Conservation (phyloP, 2,113 vertebrate genomes). For the Catagonus wagneri region DNA sequence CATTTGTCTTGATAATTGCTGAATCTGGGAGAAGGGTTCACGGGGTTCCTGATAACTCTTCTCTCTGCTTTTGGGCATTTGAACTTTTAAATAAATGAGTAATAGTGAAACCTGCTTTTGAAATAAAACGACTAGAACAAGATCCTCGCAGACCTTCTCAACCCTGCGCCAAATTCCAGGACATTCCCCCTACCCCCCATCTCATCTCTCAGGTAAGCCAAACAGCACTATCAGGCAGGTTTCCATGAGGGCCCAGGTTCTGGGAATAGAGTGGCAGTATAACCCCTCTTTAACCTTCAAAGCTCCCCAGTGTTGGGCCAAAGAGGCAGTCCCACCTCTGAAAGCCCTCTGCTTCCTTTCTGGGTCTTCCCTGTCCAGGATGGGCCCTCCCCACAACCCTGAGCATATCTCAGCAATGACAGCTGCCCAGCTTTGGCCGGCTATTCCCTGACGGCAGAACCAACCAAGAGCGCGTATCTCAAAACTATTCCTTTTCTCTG, state of each 20-base stretch:
- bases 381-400: not conserved
- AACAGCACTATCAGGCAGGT: not conserved
- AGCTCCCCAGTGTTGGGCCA: not conserved
- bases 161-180: not conserved
- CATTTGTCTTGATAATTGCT: slow-evolving; percentile 26
- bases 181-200: too few species aligned
- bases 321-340: not conserved
- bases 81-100: slow-evolving; percentile 2
- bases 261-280: not conserved
- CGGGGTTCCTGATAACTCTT: not conserved
- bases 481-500: not conserved
- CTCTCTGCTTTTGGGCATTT: not conserved
- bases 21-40: not conserved
- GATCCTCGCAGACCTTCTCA: not conserved
- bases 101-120: not conserved
- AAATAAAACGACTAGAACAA: not conserved
- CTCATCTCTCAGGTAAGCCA: not conserved
- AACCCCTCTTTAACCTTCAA: not conserved
- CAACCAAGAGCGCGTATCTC: not conserved
- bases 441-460: not conserved
- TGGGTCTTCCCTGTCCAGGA: not conserved
- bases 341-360: not conserved
- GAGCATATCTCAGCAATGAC: not conserved
- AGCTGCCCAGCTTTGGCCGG: not conserved
- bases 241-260: not conserved